These are phyloP conservation scores for Hylaea fasciaria DNA, from an alignment of 2,888 invertebrate genomes.

Conservation along the genomic window DNA sequence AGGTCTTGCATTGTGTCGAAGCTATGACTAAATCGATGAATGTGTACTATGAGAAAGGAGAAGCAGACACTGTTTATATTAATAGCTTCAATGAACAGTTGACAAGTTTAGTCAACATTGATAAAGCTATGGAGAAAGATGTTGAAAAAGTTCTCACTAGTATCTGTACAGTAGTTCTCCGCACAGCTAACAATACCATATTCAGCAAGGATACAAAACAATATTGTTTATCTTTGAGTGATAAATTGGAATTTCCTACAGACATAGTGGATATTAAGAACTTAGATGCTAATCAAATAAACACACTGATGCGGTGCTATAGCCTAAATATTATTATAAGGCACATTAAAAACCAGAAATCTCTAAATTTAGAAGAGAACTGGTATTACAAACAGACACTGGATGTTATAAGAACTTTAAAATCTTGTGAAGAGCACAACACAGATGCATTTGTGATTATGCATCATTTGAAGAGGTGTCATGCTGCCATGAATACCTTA, in stretches of 20 bases:
- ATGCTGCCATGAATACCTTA: constrained; percentile 60
- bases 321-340: constrained; percentile 54
- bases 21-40: constrained; percentile 59
- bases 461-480: constrained; percentile 62
- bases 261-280: constrained; percentile 58
- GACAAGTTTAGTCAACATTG: constrained; percentile 52
- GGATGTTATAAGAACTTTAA: constrained; percentile 56
- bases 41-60: constrained; percentile 66
- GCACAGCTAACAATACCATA: constrained; percentile 49
- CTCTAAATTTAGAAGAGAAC: constrained; percentile 51
- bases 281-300: constrained; percentile 62
- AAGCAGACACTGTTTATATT: constrained; percentile 56
- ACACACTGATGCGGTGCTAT: constrained; percentile 58
- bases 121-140: constrained; percentile 40
- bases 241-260: constrained; percentile 55
- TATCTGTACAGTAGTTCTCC: constrained; percentile 62
- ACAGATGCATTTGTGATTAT: constrained; percentile 59
- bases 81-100: constrained; percentile 58
- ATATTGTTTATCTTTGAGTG: constrained; percentile 62
- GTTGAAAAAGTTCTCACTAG: constrained; percentile 51
- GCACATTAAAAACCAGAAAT: constrained; percentile 46
- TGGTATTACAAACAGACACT: constrained; percentile 64
- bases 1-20: constrained; percentile 60
- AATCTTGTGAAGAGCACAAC: constrained; percentile 56
- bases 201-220: constrained; percentile 63